A percentile compares a stretch with the other conserved stretches of the same genome.
These are phyloP conservation scores for Himantopus leucocephalus DNA, from an alignment of 2,113 vertebrate species.

Conservation along the genomic window DNA sequence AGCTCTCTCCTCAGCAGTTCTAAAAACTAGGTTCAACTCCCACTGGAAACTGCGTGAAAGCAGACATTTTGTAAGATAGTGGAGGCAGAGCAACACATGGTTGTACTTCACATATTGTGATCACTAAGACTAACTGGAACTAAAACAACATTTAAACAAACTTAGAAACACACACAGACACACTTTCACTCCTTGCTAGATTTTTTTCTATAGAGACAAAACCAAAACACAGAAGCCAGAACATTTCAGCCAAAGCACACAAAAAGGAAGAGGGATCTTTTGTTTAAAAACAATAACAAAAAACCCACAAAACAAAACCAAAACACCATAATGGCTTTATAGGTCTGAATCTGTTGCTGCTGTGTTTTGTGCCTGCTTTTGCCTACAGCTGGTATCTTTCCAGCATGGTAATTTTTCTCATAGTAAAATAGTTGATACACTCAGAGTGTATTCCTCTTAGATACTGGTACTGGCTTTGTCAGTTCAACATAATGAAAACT, in stretches of 20 bases:
- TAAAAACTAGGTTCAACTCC: background rate
- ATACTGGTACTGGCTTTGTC: background rate
- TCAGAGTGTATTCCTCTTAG: background rate
- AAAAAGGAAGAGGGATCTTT: background rate
- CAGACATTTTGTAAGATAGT: background rate
- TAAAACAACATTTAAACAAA: background rate
- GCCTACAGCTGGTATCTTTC: background rate
- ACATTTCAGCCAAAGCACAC: background rate
- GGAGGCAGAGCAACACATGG: background rate
- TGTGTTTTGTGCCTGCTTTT: background rate
- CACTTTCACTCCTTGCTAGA: background rate
- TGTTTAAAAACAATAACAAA: background rate
- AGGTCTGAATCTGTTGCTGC: background rate
- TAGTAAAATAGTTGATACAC: background rate
- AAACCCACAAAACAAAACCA: background rate
- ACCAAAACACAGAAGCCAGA: background rate
- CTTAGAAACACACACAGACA: background rate
- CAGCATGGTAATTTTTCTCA: background rate
- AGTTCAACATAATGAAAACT: background rate
- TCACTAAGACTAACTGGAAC: background rate
- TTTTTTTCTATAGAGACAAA: background rate
- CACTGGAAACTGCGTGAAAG: background rate
- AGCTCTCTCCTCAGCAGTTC: background rate
- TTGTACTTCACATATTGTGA: background rate
- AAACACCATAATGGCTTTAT: background rate